These are phyloP conservation scores for Didymodactylos carnosus DNA, from an alignment of 2,888 invertebrate genomes.

Conservation along the genomic window DNA sequence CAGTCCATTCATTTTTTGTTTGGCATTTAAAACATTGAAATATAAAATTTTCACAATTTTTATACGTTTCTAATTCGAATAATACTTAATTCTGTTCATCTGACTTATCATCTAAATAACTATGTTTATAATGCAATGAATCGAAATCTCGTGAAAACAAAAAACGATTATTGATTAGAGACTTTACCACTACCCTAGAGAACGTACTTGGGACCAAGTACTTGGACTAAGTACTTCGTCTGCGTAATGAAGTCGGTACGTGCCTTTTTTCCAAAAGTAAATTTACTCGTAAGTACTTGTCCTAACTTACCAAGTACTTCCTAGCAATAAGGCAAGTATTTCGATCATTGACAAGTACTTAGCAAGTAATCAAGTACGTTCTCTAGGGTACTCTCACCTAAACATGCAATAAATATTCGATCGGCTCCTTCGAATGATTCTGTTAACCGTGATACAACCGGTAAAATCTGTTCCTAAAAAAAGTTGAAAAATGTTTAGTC, in stretches of 20 bases:
- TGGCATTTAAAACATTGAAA: constrained; percentile 4
- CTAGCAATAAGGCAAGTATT: too few species aligned
- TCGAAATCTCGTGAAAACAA: not conserved
- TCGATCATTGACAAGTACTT: too few species aligned
- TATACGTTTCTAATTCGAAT: not conserved
- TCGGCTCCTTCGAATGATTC: constrained; percentile 87
- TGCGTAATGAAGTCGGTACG: too few species aligned
- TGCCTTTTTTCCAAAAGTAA: too few species aligned
- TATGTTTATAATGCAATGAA: too few species aligned
- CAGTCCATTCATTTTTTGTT: constrained; percentile 6
- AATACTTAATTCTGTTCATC: not conserved
- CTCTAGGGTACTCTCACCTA: constrained; percentile 41
- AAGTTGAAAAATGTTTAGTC: not conserved
- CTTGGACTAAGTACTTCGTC: too few species aligned
- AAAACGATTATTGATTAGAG: too few species aligned
- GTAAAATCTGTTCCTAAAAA: constrained; percentile 57
- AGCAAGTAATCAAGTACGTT: too few species aligned
- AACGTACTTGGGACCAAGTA: too few species aligned
- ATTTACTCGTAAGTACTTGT: too few species aligned
- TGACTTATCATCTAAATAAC: constrained; percentile 5
- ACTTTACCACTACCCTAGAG: too few species aligned
- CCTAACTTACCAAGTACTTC: too few species aligned
- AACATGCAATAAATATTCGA: constrained; percentile 63
- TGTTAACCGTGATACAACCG: constrained; percentile 77
- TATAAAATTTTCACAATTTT: constrained; percentile 4